Base-by-base conservation (phyloP, 64 coral and sea anemone species). In the Montipora capricornis region DNA sequence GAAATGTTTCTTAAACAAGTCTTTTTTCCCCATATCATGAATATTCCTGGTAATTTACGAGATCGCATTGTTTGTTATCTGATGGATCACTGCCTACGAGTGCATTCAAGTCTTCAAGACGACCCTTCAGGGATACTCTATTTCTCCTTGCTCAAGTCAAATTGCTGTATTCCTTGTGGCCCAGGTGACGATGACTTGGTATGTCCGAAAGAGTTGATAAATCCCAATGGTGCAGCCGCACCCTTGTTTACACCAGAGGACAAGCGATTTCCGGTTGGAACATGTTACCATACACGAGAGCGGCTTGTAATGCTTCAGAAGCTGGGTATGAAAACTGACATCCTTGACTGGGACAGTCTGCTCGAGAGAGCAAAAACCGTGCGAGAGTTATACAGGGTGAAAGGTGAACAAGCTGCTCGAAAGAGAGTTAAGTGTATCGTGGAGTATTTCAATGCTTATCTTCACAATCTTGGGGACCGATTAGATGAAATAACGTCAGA, bases 141-240 rank as follows among this genome's bases (percentile, higher is more conserved):
- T 44, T 4, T 84, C 0, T 74, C 62, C 14, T 48, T 95, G 49
- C 84, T 96, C 8, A 46, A n/a, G 11, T 60, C 20, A 58, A 88
- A 97, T 70, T 19, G 67, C 22, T 97, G 94, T 59, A 98, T 98
- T 66, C 89, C 96, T 14, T 89, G 90, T 68, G 92, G 90, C 60
- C 5, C 74, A 47, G 47, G 74, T 20, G 37, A 61, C 8, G 57
- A 15, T 15, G 64, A 19, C 67, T 81, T 98, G 9, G 86, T 75
- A 9, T 69, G 47, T 15, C 96, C 96, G 3, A 83, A 82, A 20
- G 64, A 95, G 3, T 75, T 98, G 6, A 71, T 98, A 84, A 82
- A n/a, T 61, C 96, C 96, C 10, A 37, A 17, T 22, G 79, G 90
- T 47, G 64, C 47, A 13, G 91, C 75, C 29, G 90, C 96, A 57